Evolutionary conservation across 2,113 vertebrate species (phyloP), one percentile per base, ranked within the genome.

Genomic region (Aplodontia rufa): DNA sequence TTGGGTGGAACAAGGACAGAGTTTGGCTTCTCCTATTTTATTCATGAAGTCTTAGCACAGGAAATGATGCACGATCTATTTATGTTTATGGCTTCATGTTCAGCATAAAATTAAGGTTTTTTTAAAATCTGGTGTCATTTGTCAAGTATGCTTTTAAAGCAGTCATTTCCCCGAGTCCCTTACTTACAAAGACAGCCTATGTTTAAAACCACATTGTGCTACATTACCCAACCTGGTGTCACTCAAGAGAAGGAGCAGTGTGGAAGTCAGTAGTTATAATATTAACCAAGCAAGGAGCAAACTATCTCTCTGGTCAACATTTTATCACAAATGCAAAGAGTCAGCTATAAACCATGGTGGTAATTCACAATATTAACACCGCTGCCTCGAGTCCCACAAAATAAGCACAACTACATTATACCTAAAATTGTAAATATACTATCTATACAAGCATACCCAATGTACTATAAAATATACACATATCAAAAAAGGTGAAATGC

Each of bases 41-140:
- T 91, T 91, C 74, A 47, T 80, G 75, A 81, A 69, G 74, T 74
- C 78, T 85, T 58, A 91, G 49, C 68, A 74, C 49, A 89, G 55
- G 84, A 95, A 95, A 75, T 64, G 69, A 49, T 49, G 16, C 26
- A 69, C 45, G 58, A 49, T 78, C 35, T 55, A 75, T 72, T 91
- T 91, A 91, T 85, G 60, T 69, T 71, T 87, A 78, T 93, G 74
- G 42, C 74, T 97, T 95, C 62, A 26, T 64, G 81, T 40, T 53
- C 53, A 60, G 89, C 74, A 93, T 75, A 86, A 86, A 90, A 88
- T 78, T 88, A 88, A 78, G 42, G 89, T 91, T 95, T 91, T 86
- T 60, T 60, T 60, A 10, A 8, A 60, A 55, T 42, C 58, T 91
- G 83, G 76, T 83, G 64, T 87, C 58, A 84, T 74, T 95, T 71